Evolutionary conservation across 92 coral and sea anemone genomes (phyloP), one percentile per base, ranked within the genome.

Genomic region (Porites lobata): DNA sequence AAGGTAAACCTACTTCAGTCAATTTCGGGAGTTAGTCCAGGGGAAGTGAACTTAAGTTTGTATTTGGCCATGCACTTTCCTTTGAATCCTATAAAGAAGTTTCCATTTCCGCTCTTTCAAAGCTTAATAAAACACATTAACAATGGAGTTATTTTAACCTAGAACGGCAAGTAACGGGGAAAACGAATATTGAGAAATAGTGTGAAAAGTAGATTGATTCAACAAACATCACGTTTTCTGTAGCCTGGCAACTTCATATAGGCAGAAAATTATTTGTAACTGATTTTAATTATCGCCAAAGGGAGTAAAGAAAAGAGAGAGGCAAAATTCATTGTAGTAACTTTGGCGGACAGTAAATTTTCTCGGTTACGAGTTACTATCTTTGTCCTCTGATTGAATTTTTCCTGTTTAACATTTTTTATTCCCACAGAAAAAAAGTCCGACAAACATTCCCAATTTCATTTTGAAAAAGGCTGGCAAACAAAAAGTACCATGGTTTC

Each of bases 21-120:
- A 17, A 76, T 29, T 32, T 24, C 21, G 43, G 7, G 52, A 24
- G 51, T 47, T 38, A 26, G 26, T 21, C 26, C 50, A 52, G 17
- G 11, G 13, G 61, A 20, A 8, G 22, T 26, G 57, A 24, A 58
- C 80, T 9, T 4, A 76, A 22, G 51, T 76, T 59, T 76, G 15
- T 76, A 59, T 57, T 58, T 76, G 56, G 68, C 68, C 14, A 26
- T n/a, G 65, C 81, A 59, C 81, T 76, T 59, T 76, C 53, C 53
- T 50, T 57, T 29, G 68, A 13, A 76, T 58, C 67, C 66, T 56
- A 8, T 10, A 24, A 50, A 64, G 17, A 58, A 61, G 68, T 1
- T 26, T 24, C 21, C 1, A 59, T 76, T 76, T 76, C 81, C 81
- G 81, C 22, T 6, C 18, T 76, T 76, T 57, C 20, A 14, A 15